These are phyloP conservation scores for Drosophila subsilvestris DNA, from an alignment of 2,888 invertebrate species.

Conservation along the genomic window DNA sequence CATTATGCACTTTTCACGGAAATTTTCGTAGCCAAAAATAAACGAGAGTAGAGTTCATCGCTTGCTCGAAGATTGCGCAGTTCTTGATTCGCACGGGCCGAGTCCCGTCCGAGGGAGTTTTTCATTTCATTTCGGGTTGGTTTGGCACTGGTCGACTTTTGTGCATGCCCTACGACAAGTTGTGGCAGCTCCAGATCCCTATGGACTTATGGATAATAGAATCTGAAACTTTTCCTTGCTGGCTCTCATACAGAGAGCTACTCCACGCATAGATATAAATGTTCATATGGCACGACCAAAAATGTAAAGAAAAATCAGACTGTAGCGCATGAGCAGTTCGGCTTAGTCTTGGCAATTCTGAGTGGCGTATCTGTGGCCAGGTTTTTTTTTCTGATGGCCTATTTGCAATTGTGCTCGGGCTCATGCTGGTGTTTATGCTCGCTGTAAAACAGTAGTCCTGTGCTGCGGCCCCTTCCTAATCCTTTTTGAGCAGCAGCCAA, in stretches of 20 bases:
- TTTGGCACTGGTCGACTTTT: constrained; percentile 1
- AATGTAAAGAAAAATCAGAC: background rate
- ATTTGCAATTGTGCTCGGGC: constrained; percentile 23
- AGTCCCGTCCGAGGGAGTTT: background rate
- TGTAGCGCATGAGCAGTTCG: constrained; percentile 12
- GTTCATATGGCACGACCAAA: background rate
- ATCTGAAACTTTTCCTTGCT: too few relatives aligned
- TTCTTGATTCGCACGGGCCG: constrained; percentile 11
- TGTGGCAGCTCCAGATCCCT: too few relatives aligned
- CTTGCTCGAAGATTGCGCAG: background rate
- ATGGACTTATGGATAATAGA: too few relatives aligned
- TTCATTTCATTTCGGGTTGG: background rate
- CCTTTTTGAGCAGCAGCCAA: constrained; percentile 66
- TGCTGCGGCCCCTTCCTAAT: constrained; percentile 48
- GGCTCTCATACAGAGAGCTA: too few relatives aligned
- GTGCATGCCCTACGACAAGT: background rate
- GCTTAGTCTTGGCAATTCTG: background rate
- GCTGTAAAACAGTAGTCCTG: constrained; percentile 33
- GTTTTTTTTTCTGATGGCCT: constrained; percentile 16
- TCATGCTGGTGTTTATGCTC: constrained; percentile 51
- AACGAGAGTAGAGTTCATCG: constrained; percentile 3
- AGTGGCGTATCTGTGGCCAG: background rate
- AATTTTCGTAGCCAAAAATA: constrained; percentile 57
- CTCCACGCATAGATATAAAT: background rate
- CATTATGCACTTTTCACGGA: constrained; percentile 66